Conservation (phyloP, 2,888 invertebrate species). For the Euclidia mi region DNA sequence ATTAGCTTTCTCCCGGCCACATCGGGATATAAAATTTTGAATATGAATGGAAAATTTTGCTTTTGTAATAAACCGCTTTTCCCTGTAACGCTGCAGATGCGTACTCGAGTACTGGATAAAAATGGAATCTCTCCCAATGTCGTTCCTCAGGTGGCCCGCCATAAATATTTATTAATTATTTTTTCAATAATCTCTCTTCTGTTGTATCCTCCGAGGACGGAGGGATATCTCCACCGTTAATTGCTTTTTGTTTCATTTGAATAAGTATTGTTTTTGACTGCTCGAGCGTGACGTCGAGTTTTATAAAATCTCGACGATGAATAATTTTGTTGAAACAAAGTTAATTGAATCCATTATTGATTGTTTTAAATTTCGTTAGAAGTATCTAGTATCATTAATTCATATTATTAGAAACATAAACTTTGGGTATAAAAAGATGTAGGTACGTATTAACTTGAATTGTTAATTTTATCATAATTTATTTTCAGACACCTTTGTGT, state of each 20-base stretch:
- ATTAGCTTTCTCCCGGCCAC: constrained; percentile 93
- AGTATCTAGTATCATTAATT: constrained; percentile 43
- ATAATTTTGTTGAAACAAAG: constrained; percentile 79
- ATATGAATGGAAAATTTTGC: constrained; percentile 97
- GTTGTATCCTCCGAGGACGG: constrained; percentile 83
- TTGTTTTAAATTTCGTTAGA: constrained; percentile 57
- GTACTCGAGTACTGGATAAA: constrained; percentile 84
- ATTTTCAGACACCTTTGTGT: too few species aligned
- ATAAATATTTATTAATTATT: constrained; percentile 91
- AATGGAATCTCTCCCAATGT: constrained; percentile 78
- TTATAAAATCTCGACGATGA: constrained; percentile 85
- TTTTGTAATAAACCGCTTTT: constrained; percentile 94
- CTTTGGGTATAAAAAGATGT: constrained; percentile 31
- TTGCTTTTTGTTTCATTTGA: constrained; percentile 90
- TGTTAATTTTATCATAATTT: background rate
- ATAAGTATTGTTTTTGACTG: constrained; percentile 90
- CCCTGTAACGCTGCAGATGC: constrained; percentile 85
- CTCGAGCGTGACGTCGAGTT: constrained; percentile 80
- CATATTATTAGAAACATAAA: constrained; percentile 29
- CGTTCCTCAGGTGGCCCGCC: constrained; percentile 87
- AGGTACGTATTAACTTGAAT: background rate
- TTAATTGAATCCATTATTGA: constrained; percentile 79
- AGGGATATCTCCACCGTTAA: constrained; percentile 88
- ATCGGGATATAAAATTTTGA: constrained; percentile 96
- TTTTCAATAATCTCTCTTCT: constrained; percentile 89